A percentile compares a stretch with the other conserved stretches of the same genome.
Evolutionary conservation across 2,888 invertebrate species (phyloP).

Genomic region (Lordiphosa andalusiaca): DNA sequence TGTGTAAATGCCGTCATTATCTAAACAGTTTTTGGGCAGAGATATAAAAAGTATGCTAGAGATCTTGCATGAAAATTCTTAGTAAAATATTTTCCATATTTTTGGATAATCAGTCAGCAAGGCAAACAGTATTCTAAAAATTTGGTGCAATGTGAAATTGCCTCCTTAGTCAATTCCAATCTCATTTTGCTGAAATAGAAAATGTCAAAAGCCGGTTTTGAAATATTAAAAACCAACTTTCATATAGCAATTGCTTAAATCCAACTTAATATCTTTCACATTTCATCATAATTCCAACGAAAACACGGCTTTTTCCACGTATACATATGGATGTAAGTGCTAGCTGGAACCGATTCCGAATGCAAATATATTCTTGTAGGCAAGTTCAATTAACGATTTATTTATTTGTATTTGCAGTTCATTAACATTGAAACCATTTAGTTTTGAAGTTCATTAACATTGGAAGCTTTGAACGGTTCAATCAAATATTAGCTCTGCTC

Average conservation of each 20-base stretch:
- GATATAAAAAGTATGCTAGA: too few relatives aligned
- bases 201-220: too few relatives aligned
- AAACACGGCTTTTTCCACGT: neutral
- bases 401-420: constrained; percentile 48
- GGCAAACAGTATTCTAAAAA: too few relatives aligned
- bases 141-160: too few relatives aligned
- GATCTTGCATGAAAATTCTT: too few relatives aligned
- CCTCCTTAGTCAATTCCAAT: too few relatives aligned
- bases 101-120: too few relatives aligned
- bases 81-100: too few relatives aligned
- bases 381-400: constrained; percentile 54
- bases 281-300: neutral
- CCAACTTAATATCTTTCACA: neutral
- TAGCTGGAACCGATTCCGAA: constrained; percentile 21
- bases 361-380: constrained; percentile 34
- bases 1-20: too few relatives aligned
- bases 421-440: constrained; percentile 24
- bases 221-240: too few relatives aligned
- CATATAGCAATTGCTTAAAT: neutral
- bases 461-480: constrained; percentile 10
- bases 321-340: constrained; percentile 20
- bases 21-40: too few relatives aligned
- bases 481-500: constrained; percentile 4
- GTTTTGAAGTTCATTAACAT: constrained; percentile 57
- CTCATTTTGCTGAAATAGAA: too few relatives aligned